Evolutionary conservation across 2,888 invertebrate species (phyloP), one percentile per base, ranked within the genome.

Genomic region (Caenorhabditis parvicauda): DNA sequence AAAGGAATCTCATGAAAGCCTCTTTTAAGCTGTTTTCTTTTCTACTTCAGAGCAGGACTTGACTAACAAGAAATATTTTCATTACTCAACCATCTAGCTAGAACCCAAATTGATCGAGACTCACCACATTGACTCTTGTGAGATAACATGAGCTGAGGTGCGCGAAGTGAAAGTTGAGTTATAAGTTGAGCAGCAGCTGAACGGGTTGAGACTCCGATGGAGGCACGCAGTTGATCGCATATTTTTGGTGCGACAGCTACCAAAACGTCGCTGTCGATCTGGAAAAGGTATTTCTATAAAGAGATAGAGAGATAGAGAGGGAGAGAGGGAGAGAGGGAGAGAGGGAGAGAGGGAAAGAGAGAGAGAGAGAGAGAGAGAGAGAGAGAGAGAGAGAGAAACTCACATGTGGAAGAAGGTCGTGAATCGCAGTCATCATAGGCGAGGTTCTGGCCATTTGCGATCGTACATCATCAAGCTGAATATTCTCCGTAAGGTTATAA

Each of bases 401-500:
- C 27, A 71, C 58, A 39, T 67, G 59, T 6, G 69, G 69, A 1
- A 74, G 46, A 0, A 68, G 41, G 41, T 72, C 68, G 24, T 67
- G 51, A 21, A 65, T 54, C 3, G 74, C 65, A 0, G 62, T 68
- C 70, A 74, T 72, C 64, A 92, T 90, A 59, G 91, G 89, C 81
- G 92, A 90, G 1, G 88, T 88, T 75, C 89, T 88, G 0, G 91
- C 90, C 1, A 89, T 88, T 52, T 87, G 88, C 6, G 91, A 89
- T 54, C 92, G 85, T 57, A 89, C 86, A 66, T 87, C 88, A 81
- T 93, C 92, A 46, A 83, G 74, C 82, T 83, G 75, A 47, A 62
- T 42, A 46, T 32, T 32, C n/a, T 32, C n/a, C 9, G 9, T 32
- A 39, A 27, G 35, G 50, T 45, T 48, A 59, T 82, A 81, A 75